Evolutionary conservation across 2,888 invertebrate species (phyloP), one percentile per base, ranked within the genome.

Genomic region (Melitaea athalia): DNA sequence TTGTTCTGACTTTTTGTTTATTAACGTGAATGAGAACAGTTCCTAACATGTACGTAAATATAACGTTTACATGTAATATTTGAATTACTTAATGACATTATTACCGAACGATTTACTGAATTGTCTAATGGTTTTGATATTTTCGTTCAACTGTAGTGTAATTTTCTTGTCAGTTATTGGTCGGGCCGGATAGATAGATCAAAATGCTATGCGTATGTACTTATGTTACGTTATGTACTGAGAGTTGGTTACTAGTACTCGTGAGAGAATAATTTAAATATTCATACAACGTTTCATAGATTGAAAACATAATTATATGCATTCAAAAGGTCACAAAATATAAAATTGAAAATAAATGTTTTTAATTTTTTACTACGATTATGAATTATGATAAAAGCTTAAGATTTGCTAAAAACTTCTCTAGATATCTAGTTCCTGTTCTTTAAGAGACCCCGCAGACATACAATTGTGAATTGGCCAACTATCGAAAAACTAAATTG

Each of bases 91-190:
- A 61, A 61, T 55, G 33, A 24, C 11, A 24, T 60, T 59, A 67
- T 65, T 72, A 57, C 53, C 59, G 45, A 59, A 53, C 57, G 53
- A 70, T 68, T 68, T 70, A 60, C 63, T 61, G 52, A 61, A 68
- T 68, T 67, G 59, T 67, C 52, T 69, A 69, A 69, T 67, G 63
- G 52, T 33, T 63, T 55, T 67, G 67, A 45, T 68, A 70, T 72
- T 72, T 68, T 63, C 55, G 65, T 59, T 45, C 52, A 50, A 43
- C 59, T 63, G 60, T 43, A 14, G 55, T 60, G 65, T 53, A 72
- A 72, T 72, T 69, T 72, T 70, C 49, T 66, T 70, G 72, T 72
- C 69, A 68, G 50, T 63, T 50, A 31, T 33, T 31, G 3, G 31
- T 55, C 33, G 31, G 31, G 53, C 33, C 31, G 31, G 3, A 55